phyloP scores from a whole-genome alignment of 2,113 vertebrate species.

The Callionymus lyra region DNA sequence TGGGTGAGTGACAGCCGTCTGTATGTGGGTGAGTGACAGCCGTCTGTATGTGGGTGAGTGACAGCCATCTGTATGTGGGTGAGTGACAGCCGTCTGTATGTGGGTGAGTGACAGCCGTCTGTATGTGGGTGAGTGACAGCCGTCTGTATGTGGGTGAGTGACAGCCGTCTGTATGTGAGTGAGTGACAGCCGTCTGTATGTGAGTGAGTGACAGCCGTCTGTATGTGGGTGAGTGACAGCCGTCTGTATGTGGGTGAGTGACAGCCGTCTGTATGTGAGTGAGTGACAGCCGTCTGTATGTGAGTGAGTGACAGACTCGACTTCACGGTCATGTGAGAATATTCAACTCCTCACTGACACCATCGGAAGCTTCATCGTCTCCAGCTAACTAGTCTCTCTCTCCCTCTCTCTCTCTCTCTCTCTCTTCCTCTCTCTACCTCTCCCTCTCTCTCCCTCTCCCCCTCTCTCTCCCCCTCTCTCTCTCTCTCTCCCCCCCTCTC shows the following conservation, averaged over 20 bases:
- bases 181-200: constrained; percentile 79
- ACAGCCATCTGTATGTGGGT: constrained; percentile 86
- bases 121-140: constrained; percentile 91
- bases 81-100: constrained; percentile 79
- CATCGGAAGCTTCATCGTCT: too few relatives aligned
- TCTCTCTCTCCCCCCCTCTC: too few relatives aligned
- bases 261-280: constrained; percentile 86
- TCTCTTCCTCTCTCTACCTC: too few relatives aligned
- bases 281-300: constrained; percentile 61
- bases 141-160: constrained; percentile 85
- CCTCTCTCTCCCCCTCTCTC: too few relatives aligned
- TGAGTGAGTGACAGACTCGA: neutral
- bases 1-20: constrained; percentile 88
- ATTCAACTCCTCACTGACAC: neutral
- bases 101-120: constrained; percentile 89
- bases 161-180: constrained; percentile 86
- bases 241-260: constrained; percentile 85
- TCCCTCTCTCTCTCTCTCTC: too few relatives aligned
- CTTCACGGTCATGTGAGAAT: too few relatives aligned
- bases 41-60: constrained; percentile 85
- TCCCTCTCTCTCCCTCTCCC: too few relatives aligned
- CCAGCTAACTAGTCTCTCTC: too few relatives aligned
- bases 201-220: constrained; percentile 89
- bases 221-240: constrained; percentile 91
- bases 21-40: constrained; percentile 91